Percentiles rank a stretch among this genome's conserved stretches.
phyloP scores from a whole-genome alignment of 2,797 vertebrate genomes.

The Lagorchestes hirsutus region DNA sequence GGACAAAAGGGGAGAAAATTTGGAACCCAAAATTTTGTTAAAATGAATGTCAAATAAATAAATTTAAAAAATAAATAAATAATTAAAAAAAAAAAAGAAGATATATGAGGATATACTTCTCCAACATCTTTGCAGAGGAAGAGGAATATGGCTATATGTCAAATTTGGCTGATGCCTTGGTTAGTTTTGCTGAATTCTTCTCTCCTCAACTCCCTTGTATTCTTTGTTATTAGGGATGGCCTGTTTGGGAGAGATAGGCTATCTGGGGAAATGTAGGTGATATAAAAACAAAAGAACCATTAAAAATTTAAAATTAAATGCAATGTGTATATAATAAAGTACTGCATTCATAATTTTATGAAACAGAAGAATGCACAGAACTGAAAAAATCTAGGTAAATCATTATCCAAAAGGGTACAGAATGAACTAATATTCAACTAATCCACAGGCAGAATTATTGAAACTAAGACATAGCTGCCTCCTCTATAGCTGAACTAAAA shows the following conservation, averaged over 20 bases:
- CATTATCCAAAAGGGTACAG: conserved; percentile 47
- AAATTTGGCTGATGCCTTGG: neutral
- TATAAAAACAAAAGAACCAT: neutral
- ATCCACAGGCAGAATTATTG: conserved; percentile 41
- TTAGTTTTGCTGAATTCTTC: neutral
- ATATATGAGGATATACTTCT: neutral
- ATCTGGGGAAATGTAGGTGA: neutral
- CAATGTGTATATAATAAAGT: neutral
- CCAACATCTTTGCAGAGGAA: neutral
- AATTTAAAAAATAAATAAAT: no score
- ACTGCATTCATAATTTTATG: conserved; percentile 12
- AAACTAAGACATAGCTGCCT: conserved; percentile 61
- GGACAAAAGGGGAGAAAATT: no score
- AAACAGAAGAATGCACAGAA: conserved; percentile 27
- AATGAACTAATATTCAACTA: conserved; percentile 56
- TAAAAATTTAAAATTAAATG: conserved; percentile 13
- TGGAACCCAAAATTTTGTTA: no score
- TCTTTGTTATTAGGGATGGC: neutral
- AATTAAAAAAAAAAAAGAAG: no score
- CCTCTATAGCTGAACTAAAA: conserved; percentile 67
- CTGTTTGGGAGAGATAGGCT: neutral
- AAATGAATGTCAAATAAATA: no score
- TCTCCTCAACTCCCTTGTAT: neutral
- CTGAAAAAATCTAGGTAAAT: conserved; percentile 53
- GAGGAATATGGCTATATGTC: neutral